Evolutionary conservation across 2,797 vertebrate genomes (phyloP).

Genomic region (Argentina silus): DNA sequence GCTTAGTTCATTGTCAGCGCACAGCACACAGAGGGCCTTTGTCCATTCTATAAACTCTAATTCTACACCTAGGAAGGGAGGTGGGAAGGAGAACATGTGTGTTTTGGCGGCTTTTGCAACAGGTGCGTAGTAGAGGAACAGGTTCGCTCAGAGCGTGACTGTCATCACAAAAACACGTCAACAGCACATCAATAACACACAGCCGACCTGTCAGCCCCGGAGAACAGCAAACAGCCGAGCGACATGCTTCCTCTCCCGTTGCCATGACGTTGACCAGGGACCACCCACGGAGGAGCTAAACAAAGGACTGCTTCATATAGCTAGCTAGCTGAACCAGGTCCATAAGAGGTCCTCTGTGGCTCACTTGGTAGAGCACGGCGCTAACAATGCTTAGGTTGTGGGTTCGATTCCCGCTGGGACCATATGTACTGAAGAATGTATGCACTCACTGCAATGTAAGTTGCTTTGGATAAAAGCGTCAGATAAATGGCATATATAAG

Average conservation of each 20-base stretch:
- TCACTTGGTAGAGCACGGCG: no score
- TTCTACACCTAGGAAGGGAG: background rate
- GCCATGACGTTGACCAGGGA: constrained; percentile 36
- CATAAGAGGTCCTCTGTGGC: no score
- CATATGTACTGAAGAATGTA: no score
- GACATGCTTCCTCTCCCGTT: constrained; percentile 60
- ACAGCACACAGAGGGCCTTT: no score
- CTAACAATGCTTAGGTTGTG: no score
- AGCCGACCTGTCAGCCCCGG: constrained; percentile 26
- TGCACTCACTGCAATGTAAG: no score
- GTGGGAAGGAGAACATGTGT: background rate
- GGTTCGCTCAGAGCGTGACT: constrained; percentile 39
- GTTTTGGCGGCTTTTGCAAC: constrained; percentile 55
- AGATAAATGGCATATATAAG: no score
- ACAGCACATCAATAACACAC: constrained; percentile 54
- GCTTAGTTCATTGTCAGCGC: no score
- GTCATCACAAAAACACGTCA: constrained; percentile 55
- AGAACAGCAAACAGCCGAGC: constrained; percentile 55
- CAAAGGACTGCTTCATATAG: constrained; percentile 31
- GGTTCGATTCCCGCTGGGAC: no score
- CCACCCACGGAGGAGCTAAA: constrained; percentile 64
- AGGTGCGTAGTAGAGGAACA: constrained; percentile 55
- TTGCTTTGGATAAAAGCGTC: no score
- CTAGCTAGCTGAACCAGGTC: background rate
- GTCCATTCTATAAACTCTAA: no score